Conservation (phyloP, 2,797 vertebrate genomes). For the Phaenicophaeus curvirostris region DNA sequence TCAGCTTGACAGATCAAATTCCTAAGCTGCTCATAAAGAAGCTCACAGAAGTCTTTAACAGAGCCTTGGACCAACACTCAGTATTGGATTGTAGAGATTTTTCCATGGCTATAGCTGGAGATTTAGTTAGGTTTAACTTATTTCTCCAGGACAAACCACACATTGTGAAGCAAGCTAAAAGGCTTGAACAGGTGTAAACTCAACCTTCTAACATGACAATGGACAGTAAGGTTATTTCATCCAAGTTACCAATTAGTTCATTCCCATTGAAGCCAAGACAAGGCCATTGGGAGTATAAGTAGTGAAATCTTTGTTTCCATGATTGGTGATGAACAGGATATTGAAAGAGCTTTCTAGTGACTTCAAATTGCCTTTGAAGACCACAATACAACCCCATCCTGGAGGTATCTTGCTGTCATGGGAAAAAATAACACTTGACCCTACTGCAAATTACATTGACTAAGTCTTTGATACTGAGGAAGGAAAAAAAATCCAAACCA, state of each 20-base stretch:
- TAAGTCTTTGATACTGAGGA: background rate
- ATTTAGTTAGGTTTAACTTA: background rate
- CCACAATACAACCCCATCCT: rapidly evolving
- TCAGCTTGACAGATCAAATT: background rate
- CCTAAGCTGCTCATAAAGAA: background rate
- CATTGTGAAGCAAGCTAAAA: background rate
- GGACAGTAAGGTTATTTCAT: background rate
- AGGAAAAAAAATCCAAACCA: background rate
- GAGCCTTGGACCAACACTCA: background rate
- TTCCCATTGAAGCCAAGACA: background rate
- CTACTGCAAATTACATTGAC: background rate
- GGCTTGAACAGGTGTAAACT: background rate
- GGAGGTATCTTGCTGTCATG: background rate
- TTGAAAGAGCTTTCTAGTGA: background rate
- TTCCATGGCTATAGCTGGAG: background rate
- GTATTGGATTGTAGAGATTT: background rate
- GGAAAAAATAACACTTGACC: background rate
- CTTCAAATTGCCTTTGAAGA: background rate
- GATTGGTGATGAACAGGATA: background rate
- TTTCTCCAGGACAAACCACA: background rate
- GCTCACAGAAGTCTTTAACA: background rate
- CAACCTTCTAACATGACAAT: background rate
- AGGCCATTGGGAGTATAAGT: background rate
- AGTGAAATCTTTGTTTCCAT: background rate
- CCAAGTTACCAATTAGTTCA: background rate